Percentiles rank a stretch among this genome's conserved stretches.
Conservation (phyloP, 2,888 invertebrate genomes). For the Agrotis clavis region DNA sequence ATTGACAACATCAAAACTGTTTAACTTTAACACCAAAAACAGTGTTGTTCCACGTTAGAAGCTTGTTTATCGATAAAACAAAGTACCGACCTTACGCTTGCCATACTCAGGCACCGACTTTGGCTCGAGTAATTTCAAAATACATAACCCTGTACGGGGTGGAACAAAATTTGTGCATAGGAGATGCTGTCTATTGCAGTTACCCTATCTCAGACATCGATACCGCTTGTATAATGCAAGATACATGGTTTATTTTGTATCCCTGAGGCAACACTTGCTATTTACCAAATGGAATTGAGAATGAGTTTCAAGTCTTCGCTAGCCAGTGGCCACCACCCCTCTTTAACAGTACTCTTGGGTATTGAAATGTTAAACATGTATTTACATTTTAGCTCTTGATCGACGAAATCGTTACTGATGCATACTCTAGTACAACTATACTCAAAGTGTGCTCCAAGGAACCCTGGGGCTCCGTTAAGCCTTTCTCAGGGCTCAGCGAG, state of each 20-base stretch:
- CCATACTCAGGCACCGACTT: conserved; percentile 3
- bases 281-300: conserved; percentile 52
- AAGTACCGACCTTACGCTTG: neutral
- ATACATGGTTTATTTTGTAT: conserved; percentile 30
- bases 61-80: conserved; percentile 14
- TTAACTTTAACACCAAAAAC: neutral
- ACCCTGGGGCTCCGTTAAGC: no score
- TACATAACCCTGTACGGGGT: neutral
- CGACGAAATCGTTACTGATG: conserved; percentile 23
- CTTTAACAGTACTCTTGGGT: conserved; percentile 28
- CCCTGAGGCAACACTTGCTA: conserved; percentile 24
- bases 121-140: conserved; percentile 23
- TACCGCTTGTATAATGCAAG: conserved; percentile 27
- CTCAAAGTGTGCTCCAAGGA: no score
- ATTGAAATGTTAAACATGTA: conserved; percentile 53
- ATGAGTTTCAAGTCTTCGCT: conserved; percentile 39
- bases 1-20: neutral
- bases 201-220: conserved; percentile 7
- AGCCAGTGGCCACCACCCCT: conserved; percentile 1
- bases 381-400: conserved; percentile 27
- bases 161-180: conserved; percentile 27
- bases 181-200: conserved; percentile 16
- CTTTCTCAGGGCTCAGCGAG: no score
- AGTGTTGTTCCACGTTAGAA: neutral
- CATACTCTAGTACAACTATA: neutral